Evolutionary conservation across 2,888 invertebrate species (phyloP), one percentile per base, ranked within the genome.

Genomic region (Stegana nigrithorax): DNA sequence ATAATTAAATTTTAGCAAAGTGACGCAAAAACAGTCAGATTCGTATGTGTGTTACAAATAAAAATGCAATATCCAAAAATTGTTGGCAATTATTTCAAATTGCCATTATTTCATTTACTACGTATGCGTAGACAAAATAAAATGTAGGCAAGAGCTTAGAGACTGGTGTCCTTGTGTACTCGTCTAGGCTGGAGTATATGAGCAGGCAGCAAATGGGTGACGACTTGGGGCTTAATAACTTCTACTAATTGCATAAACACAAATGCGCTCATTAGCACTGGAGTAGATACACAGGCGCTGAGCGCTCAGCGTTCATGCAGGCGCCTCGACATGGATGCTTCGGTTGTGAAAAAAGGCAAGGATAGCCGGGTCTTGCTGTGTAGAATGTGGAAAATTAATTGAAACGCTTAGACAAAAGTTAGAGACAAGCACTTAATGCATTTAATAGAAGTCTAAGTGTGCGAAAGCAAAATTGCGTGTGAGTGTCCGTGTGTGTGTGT

Each of bases 351-450:
- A 2, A 27, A 7, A 51, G 19, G n/a, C n/a, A 42, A 14, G 21
- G 12, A n/a, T 5, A 42, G 26, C 12, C 8, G 25, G 21, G 25
- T 1, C 25, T 36, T 36, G 36, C 36, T 36, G 53, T 23, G 47
- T 53, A 65, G 71, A 68, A 69, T 75, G 69, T 72, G 75, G n/a
- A 78, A 73, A 76, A 75, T 74, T 80, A 80, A 79, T 80, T 81
- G 78, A 75, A 81, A 76, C 78, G 81, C 80, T 78, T 81, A 75
- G 73, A 74, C 72, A 73, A 75, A 79, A 79, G 73, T 78, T 73
- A 72, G 67, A 71, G 73, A 67, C 80, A 75, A 80, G 75, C 73
- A 75, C 76, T 78, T 81, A 81, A 78, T 78, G 76, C 72, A 78
- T 74, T 77, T 77, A 74, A 72, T 75, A 74, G 67, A 71, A 71